A percentile compares a stretch with the other conserved stretches of the same genome.
These are phyloP conservation scores for Natrix natrix DNA, from an alignment of 2,797 vertebrate species.

Conservation along the genomic window DNA sequence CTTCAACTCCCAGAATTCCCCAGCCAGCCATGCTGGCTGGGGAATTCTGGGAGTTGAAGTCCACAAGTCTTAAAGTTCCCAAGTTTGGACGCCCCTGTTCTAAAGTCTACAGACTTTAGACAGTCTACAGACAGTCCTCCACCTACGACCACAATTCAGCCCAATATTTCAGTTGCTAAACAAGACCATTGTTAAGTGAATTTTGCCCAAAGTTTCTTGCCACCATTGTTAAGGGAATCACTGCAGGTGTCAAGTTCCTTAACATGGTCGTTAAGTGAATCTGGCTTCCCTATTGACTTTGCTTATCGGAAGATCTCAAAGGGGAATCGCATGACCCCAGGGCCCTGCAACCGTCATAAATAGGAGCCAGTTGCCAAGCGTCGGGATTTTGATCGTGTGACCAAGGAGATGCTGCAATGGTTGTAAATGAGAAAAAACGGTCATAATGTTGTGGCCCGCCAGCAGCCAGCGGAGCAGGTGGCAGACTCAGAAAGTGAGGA, in stretches of 20 bases:
- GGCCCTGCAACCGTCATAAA: neutral
- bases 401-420: neutral
- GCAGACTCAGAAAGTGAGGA: no score
- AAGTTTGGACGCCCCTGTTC: no score
- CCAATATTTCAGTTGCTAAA: neutral
- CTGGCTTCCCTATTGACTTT: neutral
- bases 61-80: no score
- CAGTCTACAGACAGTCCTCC: neutral
- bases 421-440: neutral
- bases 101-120: no score
- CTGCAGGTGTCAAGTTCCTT: neutral
- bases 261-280: no score
- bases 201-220: neutral
- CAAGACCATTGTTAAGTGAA: neutral
- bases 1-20: no score
- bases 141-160: neutral
- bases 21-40: no score
- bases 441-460: neutral
- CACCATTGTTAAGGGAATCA: neutral
- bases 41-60: no score
- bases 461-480: no score
- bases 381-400: neutral
- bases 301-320: neutral
- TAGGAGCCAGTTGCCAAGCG: neutral
- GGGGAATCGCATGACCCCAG: no score